Evolutionary conservation across 1,140 invertebrate species (phyloP).

Genomic region (Sarcophaga bullata): DNA sequence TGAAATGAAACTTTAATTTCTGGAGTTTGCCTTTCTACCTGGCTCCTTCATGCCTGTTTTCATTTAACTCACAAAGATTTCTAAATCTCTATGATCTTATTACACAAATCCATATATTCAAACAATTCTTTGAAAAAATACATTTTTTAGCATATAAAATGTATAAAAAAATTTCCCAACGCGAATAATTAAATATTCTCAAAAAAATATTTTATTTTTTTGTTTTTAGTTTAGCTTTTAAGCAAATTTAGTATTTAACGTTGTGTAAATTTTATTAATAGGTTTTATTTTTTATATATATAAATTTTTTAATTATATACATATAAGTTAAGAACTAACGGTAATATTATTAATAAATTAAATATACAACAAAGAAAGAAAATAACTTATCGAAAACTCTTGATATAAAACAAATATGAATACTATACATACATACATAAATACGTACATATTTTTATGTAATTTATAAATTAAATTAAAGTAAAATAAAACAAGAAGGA

Average conservation of each 20-base stretch:
- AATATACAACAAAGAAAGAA: conserved; percentile 33
- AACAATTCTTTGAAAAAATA: neutral
- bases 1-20: neutral
- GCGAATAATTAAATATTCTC: neutral
- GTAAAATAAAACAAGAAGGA: conserved; percentile 14
- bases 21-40: neutral
- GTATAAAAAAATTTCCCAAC: neutral
- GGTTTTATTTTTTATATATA: conserved; percentile 62
- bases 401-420: conserved; percentile 35
- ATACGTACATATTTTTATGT: conserved; percentile 21
- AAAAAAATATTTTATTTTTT: conserved; percentile 33
- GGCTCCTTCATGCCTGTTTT: neutral
- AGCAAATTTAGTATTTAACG: conserved; percentile 39
- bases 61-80: neutral
- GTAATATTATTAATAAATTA: conserved; percentile 21
- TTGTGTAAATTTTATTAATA: conserved; percentile 46
- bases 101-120: neutral
- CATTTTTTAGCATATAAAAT: neutral
- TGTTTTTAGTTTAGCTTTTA: conserved; percentile 29
- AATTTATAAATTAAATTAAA: conserved; percentile 29
- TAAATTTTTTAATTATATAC: conserved; percentile 47
- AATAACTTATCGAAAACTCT: conserved; percentile 30
- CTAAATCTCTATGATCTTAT: neutral
- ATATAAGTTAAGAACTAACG: conserved; percentile 33
- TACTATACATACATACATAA: neutral